A percentile compares a stretch with the other conserved stretches of the same genome.
These are phyloP conservation scores for Nylanderia fulva DNA, from an alignment of 1,140 invertebrate species.

Conservation along the genomic window DNA sequence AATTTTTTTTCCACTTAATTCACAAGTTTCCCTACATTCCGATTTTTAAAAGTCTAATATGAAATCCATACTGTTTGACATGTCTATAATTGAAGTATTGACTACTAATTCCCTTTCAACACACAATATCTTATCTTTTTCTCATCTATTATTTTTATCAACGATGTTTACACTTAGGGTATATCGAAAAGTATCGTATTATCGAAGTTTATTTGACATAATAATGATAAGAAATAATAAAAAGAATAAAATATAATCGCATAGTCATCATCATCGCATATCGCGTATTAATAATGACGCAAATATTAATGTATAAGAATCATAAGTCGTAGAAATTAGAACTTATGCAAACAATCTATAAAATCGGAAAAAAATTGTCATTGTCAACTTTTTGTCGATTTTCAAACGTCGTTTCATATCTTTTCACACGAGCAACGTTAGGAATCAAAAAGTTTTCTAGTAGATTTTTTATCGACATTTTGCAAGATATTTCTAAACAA, in stretches of 20 bases:
- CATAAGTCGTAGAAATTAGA: conserved; percentile 40
- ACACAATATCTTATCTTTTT: neutral
- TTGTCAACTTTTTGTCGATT: conserved; percentile 1
- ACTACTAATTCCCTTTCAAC: neutral
- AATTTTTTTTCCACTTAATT: conserved; percentile 4
- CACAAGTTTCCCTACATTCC: conserved; percentile 41
- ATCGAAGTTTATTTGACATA: conserved; percentile 20
- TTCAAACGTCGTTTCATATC: neutral
- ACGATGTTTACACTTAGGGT: neutral
- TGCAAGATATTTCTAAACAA: conserved; percentile 52
- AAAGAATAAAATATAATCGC: conserved; percentile 55
- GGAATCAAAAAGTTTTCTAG: conserved; percentile 48
- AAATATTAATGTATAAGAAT: conserved; percentile 46
- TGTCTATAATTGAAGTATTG: neutral
- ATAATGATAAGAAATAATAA: conserved; percentile 60
- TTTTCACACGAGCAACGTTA: conserved; percentile 39
- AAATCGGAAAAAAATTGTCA: conserved; percentile 14
- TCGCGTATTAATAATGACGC: conserved; percentile 59
- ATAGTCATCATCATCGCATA: conserved; percentile 62
- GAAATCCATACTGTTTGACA: neutral
- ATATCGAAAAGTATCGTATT: conserved; percentile 45
- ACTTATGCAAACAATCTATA: conserved; percentile 37
- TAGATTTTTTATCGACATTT: conserved; percentile 70
- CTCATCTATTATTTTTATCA: neutral
- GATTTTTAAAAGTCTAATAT: neutral